phyloP scores from a whole-genome alignment of 2,797 vertebrate genomes.

The Muscicapa striata region DNA sequence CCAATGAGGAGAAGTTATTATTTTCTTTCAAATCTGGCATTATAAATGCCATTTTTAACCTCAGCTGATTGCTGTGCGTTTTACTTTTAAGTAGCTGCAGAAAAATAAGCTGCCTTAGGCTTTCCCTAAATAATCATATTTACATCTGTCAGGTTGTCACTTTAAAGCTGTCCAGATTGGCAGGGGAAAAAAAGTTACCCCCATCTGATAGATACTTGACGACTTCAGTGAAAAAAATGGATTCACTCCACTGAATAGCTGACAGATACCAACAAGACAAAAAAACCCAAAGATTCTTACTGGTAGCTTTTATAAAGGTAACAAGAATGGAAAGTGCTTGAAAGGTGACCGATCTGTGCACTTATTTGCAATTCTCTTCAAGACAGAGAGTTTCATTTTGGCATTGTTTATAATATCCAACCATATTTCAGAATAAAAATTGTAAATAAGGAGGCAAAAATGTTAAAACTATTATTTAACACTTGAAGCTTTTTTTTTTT shows the following conservation, averaged over 20 bases:
- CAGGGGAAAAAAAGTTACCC: background rate
- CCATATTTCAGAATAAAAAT: background rate
- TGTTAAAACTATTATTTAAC: background rate
- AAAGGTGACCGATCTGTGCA: background rate
- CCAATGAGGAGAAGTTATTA: background rate
- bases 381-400: background rate
- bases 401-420: background rate
- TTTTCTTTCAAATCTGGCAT: background rate
- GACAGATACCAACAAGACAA: background rate
- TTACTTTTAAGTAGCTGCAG: background rate
- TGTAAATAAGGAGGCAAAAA: background rate
- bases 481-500: background rate
- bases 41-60: background rate
- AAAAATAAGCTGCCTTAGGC: background rate
- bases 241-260: slow-evolving; percentile 40
- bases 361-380: background rate
- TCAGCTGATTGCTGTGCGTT: background rate
- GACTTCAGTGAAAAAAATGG: slow-evolving; percentile 13
- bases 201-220: slow-evolving; percentile 10
- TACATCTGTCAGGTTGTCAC: slow-evolving; percentile 32
- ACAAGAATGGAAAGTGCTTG: background rate
- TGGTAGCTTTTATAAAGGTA: background rate
- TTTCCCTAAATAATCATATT: slow-evolving; percentile 9
- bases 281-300: background rate
- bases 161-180: slow-evolving; percentile 14